These are phyloP conservation scores for Anastatus disparis DNA, from an alignment of 1,140 invertebrate species.

Conservation along the genomic window DNA sequence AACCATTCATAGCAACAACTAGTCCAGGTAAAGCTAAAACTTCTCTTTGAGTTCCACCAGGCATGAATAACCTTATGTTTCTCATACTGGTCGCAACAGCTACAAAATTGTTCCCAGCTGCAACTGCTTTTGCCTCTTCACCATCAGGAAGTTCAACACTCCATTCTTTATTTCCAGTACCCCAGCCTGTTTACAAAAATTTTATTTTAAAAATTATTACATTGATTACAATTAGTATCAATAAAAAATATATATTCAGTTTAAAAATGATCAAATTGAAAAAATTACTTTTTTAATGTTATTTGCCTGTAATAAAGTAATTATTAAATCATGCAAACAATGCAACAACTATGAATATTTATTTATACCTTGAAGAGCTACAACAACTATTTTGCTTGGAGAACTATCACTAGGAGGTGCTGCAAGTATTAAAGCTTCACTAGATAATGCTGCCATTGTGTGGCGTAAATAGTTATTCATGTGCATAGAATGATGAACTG, in stretches of 20 bases:
- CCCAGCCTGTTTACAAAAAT: slow-evolving; percentile 58
- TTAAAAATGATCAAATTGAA: background rate
- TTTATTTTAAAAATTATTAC: slow-evolving; percentile 27
- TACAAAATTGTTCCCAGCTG: slow-evolving; percentile 78
- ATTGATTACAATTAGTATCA: slow-evolving; percentile 24
- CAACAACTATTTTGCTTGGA: slow-evolving; percentile 66
- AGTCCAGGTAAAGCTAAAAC: slow-evolving; percentile 78
- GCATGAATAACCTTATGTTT: slow-evolving; percentile 83
- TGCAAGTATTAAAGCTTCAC: slow-evolving; percentile 82
- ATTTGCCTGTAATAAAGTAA: background rate
- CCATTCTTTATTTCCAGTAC: slow-evolving; percentile 91
- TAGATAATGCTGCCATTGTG: slow-evolving; percentile 86
- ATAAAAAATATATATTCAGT: background rate
- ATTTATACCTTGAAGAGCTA: slow-evolving; percentile 57
- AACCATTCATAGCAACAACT: slow-evolving; percentile 76
- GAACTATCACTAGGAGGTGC: slow-evolving; percentile 70
- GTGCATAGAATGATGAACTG: slow-evolving; percentile 90
- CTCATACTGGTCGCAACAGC: slow-evolving; percentile 80
- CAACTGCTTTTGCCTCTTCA: slow-evolving; percentile 81
- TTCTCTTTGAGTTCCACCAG: slow-evolving; percentile 87
- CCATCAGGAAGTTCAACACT: slow-evolving; percentile 76
- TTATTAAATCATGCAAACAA: too few relatives aligned
- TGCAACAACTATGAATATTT: too few relatives aligned
- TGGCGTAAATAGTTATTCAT: slow-evolving; percentile 84
- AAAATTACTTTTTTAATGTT: slow-evolving; percentile 14